Percentiles rank a stretch among this genome's conserved stretches.
Evolutionary conservation across 2,888 invertebrate species (phyloP).

Genomic region (Rhaphigaster nebulosa): DNA sequence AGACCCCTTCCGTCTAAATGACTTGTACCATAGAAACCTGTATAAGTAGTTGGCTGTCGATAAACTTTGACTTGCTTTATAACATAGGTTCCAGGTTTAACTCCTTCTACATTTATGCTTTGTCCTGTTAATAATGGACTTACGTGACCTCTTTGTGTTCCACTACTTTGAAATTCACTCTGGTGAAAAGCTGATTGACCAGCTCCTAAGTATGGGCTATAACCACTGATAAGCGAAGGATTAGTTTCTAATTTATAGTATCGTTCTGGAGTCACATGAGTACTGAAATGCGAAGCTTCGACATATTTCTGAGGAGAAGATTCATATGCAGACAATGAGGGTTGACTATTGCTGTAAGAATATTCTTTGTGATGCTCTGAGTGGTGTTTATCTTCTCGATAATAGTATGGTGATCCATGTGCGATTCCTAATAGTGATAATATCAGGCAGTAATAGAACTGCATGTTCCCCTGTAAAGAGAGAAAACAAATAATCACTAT

Average conservation of each 20-base stretch:
- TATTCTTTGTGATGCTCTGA: constrained; percentile 51
- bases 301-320: constrained; percentile 26
- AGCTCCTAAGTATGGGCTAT: background rate
- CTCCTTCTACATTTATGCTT: constrained; percentile 24
- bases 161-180: constrained; percentile 23
- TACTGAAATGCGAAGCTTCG: background rate
- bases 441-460: background rate
- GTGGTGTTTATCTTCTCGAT: constrained; percentile 52
- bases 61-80: constrained; percentile 29
- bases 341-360: constrained; percentile 9
- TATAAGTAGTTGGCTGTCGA: constrained; percentile 40
- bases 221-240: constrained; percentile 6
- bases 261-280: background rate
- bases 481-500: background rate
- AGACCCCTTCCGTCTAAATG: background rate
- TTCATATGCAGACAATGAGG: background rate
- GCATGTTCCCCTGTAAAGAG: background rate
- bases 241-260: background rate
- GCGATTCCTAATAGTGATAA: background rate
- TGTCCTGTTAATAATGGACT: background rate
- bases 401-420: constrained; percentile 44
- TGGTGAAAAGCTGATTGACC: constrained; percentile 5
- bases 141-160: background rate
- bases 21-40: constrained; percentile 28
- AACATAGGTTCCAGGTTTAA: constrained; percentile 34